Conservation (phyloP, 1,140 invertebrate species). For the Dufourea novaeangliae region DNA sequence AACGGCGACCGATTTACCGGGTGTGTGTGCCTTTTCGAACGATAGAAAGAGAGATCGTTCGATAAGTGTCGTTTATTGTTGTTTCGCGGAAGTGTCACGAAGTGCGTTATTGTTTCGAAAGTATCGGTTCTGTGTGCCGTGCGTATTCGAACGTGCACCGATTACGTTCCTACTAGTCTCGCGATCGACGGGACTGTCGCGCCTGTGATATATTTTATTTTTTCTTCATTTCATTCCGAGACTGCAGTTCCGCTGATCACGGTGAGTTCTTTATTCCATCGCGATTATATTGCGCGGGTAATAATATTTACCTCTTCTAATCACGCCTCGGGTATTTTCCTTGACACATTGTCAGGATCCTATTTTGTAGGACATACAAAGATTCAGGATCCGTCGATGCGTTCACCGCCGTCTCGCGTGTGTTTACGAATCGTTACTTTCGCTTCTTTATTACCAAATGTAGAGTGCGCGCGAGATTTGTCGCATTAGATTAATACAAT, state of each 20-base stretch:
- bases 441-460: too few species aligned
- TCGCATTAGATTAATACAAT: too few species aligned
- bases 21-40: not conserved
- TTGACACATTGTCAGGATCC: too few species aligned
- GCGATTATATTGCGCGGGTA: slow-evolving; percentile 8
- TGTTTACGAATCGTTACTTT: too few species aligned
- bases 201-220: slow-evolving; percentile 7
- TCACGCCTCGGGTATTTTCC: not conserved
- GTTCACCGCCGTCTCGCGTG: too few species aligned
- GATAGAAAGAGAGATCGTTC: slow-evolving; percentile 25
- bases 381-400: too few species aligned
- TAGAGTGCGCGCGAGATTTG: too few species aligned
- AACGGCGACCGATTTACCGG: not conserved
- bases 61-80: slow-evolving; percentile 43
- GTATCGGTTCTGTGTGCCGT: slow-evolving; percentile 29
- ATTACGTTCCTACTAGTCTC: slow-evolving; percentile 1
- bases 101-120: slow-evolving; percentile 45
- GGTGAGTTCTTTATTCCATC: slow-evolving; percentile 9
- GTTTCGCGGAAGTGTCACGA: slow-evolving; percentile 52
- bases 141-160: slow-evolving; percentile 35
- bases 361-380: too few species aligned
- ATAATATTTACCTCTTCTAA: not conserved
- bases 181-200: not conserved
- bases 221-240: not conserved
- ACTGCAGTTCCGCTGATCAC: slow-evolving; percentile 5